Conservation (phyloP, 2,888 invertebrate genomes). For the Athalia circularis region DNA sequence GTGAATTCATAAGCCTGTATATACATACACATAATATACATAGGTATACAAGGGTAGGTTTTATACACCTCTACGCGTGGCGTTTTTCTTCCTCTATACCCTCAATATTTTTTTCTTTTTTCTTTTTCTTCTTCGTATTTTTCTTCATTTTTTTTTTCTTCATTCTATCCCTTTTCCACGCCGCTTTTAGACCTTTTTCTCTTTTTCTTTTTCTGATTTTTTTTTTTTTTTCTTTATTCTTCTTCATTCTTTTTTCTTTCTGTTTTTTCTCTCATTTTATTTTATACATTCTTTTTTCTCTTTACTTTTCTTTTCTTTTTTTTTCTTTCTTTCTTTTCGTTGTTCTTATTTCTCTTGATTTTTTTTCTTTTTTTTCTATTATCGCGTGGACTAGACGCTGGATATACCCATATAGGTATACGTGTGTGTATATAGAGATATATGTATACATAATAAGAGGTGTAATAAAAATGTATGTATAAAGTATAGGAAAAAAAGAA, state of each 20-base stretch:
- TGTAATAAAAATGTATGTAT: no score
- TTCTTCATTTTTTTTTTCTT: not conserved
- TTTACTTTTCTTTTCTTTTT: not conserved
- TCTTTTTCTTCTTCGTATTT: not conserved
- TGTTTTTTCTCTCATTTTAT: not conserved
- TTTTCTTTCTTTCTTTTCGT: not conserved
- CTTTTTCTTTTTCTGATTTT: no score
- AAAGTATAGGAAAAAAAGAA: no score
- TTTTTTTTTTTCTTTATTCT: not conserved
- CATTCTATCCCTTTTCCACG: not conserved
- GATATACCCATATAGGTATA: no score
- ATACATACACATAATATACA: not conserved
- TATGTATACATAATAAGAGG: no score
- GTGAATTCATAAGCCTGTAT: slow-evolving; percentile 17
- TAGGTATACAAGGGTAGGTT: not conserved
- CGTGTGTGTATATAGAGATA: no score
- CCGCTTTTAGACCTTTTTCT: slow-evolving; percentile 21
- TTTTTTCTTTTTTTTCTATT: no score
- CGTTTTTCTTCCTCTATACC: slow-evolving; percentile 25
- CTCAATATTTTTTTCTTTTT: slow-evolving; percentile 1
- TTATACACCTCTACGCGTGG: not conserved
- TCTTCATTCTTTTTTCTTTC: not conserved
- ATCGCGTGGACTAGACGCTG: no score
- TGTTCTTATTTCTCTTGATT: no score
- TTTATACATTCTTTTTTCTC: not conserved